Evolutionary conservation across 2,888 invertebrate genomes (phyloP), one percentile per base, ranked within the genome.

Genomic region (Alcis repandata): DNA sequence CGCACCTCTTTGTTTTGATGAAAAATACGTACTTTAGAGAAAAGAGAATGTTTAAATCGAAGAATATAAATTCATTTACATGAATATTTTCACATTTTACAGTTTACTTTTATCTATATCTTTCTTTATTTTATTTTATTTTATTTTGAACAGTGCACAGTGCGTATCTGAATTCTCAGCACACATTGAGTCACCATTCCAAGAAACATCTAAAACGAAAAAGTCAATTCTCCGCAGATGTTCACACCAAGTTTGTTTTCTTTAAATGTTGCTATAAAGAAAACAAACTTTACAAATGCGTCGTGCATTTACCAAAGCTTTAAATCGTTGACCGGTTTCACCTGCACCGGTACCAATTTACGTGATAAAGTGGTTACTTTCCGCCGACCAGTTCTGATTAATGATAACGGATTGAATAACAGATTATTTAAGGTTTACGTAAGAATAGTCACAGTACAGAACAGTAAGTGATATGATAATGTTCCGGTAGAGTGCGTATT

Each of bases 331-430:
- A 45, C 48, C 11, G 57, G 43, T 57, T 57, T 20, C 41, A 20
- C 56, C 19, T 22, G n/a, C 38, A 63, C 20, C 63, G 41, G 46
- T 58, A 52, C 46, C 13, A 53, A 27, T 36, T 32, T 43, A 52
- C 52, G 46, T 48, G 52, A 48, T 54, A 38, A 59, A 53, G 53
- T 54, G 41, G 56, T 64, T 58, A 46, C 40, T 53, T 66, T 46
- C 41, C 57, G 51, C 48, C 27, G 36, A 66, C 61, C 58, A 41
- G 53, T 66, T 66, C 17, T 65, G 54, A 65, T 65, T 60, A 46
- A 65, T 63, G 70, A 63, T 69, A 69, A 57, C 59, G 38, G 57
- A 46, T 66, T 53, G 43, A 61, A 54, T 54, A 59, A 67, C 63
- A 59, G 51, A 64, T 62, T 65, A 59, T 41, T 54, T 56, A 40